phyloP scores from a whole-genome alignment of 2,888 invertebrate species.

The Tipula unca region DNA sequence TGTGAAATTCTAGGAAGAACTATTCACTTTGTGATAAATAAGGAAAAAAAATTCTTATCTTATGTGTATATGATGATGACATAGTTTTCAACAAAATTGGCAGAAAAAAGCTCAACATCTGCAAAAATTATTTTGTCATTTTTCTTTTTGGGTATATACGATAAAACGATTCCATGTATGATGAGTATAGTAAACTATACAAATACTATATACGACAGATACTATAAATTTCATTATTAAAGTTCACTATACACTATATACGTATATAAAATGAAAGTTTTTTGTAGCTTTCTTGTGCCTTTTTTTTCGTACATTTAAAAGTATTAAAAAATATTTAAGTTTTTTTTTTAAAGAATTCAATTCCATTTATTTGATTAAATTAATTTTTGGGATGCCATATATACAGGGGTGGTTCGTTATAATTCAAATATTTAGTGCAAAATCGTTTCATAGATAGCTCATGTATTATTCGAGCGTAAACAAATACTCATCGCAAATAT shows the following conservation, averaged over 20 bases:
- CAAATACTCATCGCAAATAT: too few species aligned
- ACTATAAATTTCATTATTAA: not conserved
- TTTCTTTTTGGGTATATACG: not conserved
- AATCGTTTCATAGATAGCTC: too few species aligned
- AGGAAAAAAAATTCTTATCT: not conserved
- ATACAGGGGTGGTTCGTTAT: too few species aligned
- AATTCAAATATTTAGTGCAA: too few species aligned
- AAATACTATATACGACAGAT: not conserved
- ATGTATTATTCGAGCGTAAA: too few species aligned
- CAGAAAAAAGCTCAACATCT: not conserved
- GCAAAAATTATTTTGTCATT: not conserved
- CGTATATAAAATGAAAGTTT: not conserved
- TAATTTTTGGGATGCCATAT: not conserved
- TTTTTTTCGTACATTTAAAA: not conserved
- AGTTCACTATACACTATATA: not conserved
- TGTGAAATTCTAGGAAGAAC: not conserved
- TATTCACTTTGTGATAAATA: not conserved
- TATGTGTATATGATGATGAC: not conserved
- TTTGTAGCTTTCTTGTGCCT: not conserved
- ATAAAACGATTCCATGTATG: not conserved
- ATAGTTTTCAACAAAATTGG: not conserved
- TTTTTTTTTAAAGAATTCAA: not conserved
- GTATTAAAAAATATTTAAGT: not conserved
- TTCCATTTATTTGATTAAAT: not conserved
- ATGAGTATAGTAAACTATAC: not conserved